Evolutionary conservation across 2,113 vertebrate species (phyloP).

Genomic region (Lophura nycthemera): DNA sequence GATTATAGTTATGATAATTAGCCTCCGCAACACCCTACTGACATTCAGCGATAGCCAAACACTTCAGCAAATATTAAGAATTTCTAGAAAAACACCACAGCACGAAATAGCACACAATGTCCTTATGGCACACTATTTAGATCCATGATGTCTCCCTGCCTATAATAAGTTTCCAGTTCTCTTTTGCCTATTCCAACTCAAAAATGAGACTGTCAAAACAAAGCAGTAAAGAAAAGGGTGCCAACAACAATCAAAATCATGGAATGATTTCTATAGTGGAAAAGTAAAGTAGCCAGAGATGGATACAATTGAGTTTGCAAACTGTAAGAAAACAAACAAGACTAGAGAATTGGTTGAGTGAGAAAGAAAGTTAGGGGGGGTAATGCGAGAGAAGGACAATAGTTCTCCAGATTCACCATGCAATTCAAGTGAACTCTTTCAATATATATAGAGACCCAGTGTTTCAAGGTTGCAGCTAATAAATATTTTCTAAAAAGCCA

Average conservation of each 20-base stretch:
- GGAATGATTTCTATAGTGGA: background rate
- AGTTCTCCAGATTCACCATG: background rate
- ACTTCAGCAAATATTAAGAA: background rate
- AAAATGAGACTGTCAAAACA: background rate
- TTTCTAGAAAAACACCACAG: background rate
- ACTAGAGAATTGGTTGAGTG: background rate
- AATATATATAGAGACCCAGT: background rate
- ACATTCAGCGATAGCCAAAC: background rate
- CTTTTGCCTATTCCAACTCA: background rate
- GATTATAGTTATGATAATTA: background rate
- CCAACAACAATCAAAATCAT: background rate
- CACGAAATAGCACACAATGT: background rate
- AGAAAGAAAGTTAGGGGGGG: background rate
- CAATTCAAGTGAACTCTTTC: background rate
- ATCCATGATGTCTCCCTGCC: background rate
- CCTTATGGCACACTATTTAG: background rate
- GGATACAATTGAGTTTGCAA: background rate
- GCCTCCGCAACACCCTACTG: fast-evolving
- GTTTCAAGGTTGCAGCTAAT: background rate
- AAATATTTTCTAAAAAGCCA: background rate
- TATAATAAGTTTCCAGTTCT: background rate
- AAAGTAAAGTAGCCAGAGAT: background rate
- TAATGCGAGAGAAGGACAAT: background rate
- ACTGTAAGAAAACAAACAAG: background rate
- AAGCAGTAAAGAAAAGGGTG: background rate